Base-by-base conservation (phyloP, 2,888 invertebrate genomes). In the Tridacna crocea region DNA sequence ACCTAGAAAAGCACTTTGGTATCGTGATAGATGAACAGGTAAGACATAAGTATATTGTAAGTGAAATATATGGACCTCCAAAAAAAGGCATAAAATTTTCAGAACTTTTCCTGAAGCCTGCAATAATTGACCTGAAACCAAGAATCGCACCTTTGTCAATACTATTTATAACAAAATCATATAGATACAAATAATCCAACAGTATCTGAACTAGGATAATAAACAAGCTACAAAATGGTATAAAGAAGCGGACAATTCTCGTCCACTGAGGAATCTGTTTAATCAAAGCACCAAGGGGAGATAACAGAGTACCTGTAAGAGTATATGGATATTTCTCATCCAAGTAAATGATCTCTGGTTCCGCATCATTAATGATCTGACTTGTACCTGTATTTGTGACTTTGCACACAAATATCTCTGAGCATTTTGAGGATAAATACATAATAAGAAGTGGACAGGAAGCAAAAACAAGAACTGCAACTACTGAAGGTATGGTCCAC, bases 21-120 rank as follows among this genome's bases (percentile, higher is more conserved):
- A 83, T 13, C 12, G 74, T 68, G 12, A 87, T 13, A 22, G 84
- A 63, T 1, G 75, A 0, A 47, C 73, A 61, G 19, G 79, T 72
- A 10, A 80, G 68, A 0, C 84, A 3, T 11, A 86, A 26, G 72
- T 87, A 87, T 6, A 78, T 2, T 0, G 48, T 66, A 22, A 77
- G 72, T 13, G 88, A 85, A 47, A 84, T n/a, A 73, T 76, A 88
- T 0, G 88, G 88, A 13, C 87, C 88, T 0, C 85, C 87, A 17
- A 88, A 48, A 60, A 55, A 72, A 0, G 74, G 70, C 2, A 88
- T 77, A 61, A 88, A 88, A 58, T 86, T 84, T 6, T 22, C 0
- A 47, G 65, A 68, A 47, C 85, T 86, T 11, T 82, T 48, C 17
- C 77, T 26, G 74, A 79, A 86, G 46, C 88, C 88, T 8, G 88